Base-by-base conservation (phyloP, 2,797 vertebrate genomes). In the Sorex maritimensis region DNA sequence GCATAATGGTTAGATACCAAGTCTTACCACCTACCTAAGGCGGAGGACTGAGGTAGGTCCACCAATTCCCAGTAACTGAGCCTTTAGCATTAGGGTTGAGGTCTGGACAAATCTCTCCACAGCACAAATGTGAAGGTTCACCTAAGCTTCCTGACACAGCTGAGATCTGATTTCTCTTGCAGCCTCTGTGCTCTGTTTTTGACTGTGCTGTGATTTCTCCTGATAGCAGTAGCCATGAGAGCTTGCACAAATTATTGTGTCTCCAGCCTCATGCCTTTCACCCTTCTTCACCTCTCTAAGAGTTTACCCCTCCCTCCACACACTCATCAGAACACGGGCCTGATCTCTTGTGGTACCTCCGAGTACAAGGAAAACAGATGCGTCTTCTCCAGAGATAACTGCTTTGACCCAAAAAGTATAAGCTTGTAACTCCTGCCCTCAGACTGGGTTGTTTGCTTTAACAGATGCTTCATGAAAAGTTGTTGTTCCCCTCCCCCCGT, bases 41-140 rank as follows among this genome's bases (percentile, higher is more conserved):
- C 44, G 24, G 23, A 44, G 30, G 63, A 41, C n/a, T 2, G 0
- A 58, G 63, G 28, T 38, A 10, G 2, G 15, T 55, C 12, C 11
- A 21, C 15, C 28, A 12, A 0, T 14, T 65, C 10, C 34, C 19
- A 26, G 26, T 9, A 69, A 21, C 3, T 2, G 21, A 19, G 0
- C 30, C 14, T 2, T 55, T 12, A 10, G 28, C 63, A 7, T 13
- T 26, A 58, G 63, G 41, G 13, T 52, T 26, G 15, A n/a, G 80
- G 8, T 23, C 61, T 68, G 15, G 44, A 34, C 71, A 1, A 1
- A 0, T 0, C 41, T 28, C 9, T 34, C 14, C 34, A 11, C 4
- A 49, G 24, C 41, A 44, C 41, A 44, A 44, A 44, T 44, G 41
- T 44, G 41, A 44, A 44, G 41, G 41, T 44, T 44, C 41, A 44